A percentile compares a stretch with the other conserved stretches of the same genome.
These are phyloP conservation scores for Podarcis siculus DNA, from an alignment of 2,797 vertebrate species.

Conservation along the genomic window DNA sequence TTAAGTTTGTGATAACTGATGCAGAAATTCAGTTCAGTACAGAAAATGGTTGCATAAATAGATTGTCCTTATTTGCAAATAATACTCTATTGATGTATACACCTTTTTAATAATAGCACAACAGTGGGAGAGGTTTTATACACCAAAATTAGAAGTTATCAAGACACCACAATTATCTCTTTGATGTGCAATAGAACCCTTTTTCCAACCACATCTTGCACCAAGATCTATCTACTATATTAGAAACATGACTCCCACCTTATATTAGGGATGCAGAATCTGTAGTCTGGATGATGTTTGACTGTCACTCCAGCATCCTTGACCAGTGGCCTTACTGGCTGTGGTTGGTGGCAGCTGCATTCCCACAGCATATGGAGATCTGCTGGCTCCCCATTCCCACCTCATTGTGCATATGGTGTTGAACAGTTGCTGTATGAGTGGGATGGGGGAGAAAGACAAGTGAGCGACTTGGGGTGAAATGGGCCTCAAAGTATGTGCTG, in stretches of 20 bases:
- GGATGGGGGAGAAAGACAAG: background rate
- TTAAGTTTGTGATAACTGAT: conserved; percentile 9
- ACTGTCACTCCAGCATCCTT: background rate
- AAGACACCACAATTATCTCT: background rate
- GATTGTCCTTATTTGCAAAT: conserved; percentile 47
- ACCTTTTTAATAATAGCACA: conserved; percentile 4
- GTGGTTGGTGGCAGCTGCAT: background rate
- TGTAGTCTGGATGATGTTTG: background rate
- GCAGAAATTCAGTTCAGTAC: conserved; percentile 27
- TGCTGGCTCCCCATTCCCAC: background rate
- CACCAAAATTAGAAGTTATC: too few relatives aligned
- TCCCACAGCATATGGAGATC: background rate
- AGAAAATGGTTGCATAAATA: conserved; percentile 49
- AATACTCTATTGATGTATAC: background rate
- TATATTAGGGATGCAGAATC: background rate
- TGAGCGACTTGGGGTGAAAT: background rate
- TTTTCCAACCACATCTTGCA: background rate
- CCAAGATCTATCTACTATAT: background rate
- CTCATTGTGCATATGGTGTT: background rate
- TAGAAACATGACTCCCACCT: background rate
- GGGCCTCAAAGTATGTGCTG: background rate
- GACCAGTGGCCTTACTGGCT: background rate
- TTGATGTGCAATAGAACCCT: background rate
- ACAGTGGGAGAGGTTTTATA: conserved; percentile 12
- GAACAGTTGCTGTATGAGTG: background rate